Conservation (phyloP, 2,113 vertebrate species). For the Charadrius vociferus region DNA sequence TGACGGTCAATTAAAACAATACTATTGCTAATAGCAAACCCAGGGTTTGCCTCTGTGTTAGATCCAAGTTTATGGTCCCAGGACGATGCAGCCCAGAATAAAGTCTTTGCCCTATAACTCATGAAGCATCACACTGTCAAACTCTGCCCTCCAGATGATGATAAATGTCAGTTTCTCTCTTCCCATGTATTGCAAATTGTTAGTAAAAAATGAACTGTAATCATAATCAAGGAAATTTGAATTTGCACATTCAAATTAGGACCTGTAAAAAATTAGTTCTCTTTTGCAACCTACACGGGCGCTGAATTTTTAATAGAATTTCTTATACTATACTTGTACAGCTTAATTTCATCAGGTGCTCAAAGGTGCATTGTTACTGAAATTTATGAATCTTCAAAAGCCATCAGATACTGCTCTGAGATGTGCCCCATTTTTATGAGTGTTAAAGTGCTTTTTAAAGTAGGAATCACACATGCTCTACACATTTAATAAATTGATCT, state of each 20-base stretch:
- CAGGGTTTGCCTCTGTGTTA: background rate
- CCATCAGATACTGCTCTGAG: background rate
- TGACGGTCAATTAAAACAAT: background rate
- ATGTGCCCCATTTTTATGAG: background rate
- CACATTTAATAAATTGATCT: conserved; percentile 24
- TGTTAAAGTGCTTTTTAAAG: background rate
- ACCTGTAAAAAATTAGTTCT: background rate
- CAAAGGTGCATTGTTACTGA: background rate
- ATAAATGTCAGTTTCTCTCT: background rate
- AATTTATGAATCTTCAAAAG: conserved; percentile 13
- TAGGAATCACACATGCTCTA: background rate
- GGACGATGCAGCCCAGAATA: background rate
- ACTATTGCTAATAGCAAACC: background rate
- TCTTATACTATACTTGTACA: background rate
- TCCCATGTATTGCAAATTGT: background rate
- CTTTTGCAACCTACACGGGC: background rate
- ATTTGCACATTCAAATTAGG: background rate
- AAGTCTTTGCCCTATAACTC: background rate
- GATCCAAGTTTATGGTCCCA: background rate
- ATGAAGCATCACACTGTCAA: background rate
- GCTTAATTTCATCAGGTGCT: background rate
- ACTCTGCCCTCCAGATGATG: background rate
- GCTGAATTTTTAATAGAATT: background rate
- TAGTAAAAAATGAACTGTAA: background rate
- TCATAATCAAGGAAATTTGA: background rate